Evolutionary conservation across 1,140 invertebrate species (phyloP), one percentile per base, ranked within the genome.

Genomic region (Procambarus virginalis): DNA sequence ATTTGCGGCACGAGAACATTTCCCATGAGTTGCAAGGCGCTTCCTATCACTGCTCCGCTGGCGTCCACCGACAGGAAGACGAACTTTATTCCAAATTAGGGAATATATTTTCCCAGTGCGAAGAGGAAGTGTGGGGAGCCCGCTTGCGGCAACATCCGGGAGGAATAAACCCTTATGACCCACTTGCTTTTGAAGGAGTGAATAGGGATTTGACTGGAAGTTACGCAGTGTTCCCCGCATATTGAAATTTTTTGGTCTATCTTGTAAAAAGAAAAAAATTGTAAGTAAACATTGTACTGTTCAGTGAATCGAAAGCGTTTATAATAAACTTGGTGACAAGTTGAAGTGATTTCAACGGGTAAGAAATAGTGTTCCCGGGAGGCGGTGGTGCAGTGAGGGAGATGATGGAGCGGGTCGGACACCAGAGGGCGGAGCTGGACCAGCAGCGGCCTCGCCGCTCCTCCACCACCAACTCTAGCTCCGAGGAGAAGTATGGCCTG

Each of bases 401-500:
- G n/a, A 73, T 73, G 68, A 73, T 73, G n/a, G 68, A 34, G n/a
- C 22, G 8, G n/a, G 10, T n/a, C 22, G 68, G 10, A n/a, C 68
- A 34, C 12, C 64, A 68, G 64, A 12, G 5, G 64, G 12, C 12
- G 14, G 64, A 20, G 14, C 17, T 68, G 14, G 12, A 5, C 14
- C 14, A 68, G 64, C 64, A 68, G 64, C 64, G 64, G 51, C 64
- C 64, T 17, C 14, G 17, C 5, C 46, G 3, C 46, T 17, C 46
- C 14, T 22, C 76, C 49, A 55, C 22, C 51, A 2, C 12, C 73
- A 84, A 22, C 46, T 22, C 14, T 3, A 49, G 2, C 68, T 46
- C 81, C 5, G 45, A 73, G 60, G 86, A 89, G 70, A 94, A 95
- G 92, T 95, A 95, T 92, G 95, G 95, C 70, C 93, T 95, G 34